Evolutionary conservation across 2,797 vertebrate genomes (phyloP), one percentile per base, ranked within the genome.

Genomic region (Ptychadena robeensis): DNA sequence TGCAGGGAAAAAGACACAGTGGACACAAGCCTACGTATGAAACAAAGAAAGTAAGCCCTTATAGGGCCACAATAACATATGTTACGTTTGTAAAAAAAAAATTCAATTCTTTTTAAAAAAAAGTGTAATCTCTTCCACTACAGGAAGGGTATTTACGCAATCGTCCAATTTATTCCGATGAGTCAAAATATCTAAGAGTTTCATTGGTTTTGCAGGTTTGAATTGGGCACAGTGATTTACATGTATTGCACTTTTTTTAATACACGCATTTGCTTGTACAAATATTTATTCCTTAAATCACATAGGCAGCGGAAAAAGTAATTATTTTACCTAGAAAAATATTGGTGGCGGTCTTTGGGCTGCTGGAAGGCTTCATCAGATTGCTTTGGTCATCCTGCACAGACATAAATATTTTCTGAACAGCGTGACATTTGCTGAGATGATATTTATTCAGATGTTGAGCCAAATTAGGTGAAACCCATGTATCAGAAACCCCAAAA

Each of bases 331-430:
- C 78, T 85, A 85, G 78, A 81, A 85, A 80, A 85, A 85, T 85
- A 80, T 80, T 70, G 78, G 83, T 75, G 66, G 66, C 57, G 65
- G 71, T 85, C 65, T 68, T 76, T 38, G n/a, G 68, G 78, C 71
- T 80, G 82, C 83, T 85, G 83, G 83, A 85, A 81, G 83, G 68
- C 80, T 85, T 81, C 78, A 53, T 71, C 64, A 57, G 77, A 63
- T 71, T 85, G 83, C 83, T 63, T 81, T 85, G 78, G 83, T 85
- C 78, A 76, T 81, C 57, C 71, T 80, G 67, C 37, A 64, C 78
- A 80, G 83, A 85, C 83, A 85, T 80, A 85, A 85, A 85, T 85
- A 85, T 85, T 85, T 85, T 85, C 83, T 80, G 73, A 85, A 71
- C 78, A 85, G 83, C 78, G 66, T 85, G 83, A 80, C 78, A 85